These are phyloP conservation scores for Oxygymnocypris stewartii DNA, from an alignment of 2,113 vertebrate species.

Conservation along the genomic window DNA sequence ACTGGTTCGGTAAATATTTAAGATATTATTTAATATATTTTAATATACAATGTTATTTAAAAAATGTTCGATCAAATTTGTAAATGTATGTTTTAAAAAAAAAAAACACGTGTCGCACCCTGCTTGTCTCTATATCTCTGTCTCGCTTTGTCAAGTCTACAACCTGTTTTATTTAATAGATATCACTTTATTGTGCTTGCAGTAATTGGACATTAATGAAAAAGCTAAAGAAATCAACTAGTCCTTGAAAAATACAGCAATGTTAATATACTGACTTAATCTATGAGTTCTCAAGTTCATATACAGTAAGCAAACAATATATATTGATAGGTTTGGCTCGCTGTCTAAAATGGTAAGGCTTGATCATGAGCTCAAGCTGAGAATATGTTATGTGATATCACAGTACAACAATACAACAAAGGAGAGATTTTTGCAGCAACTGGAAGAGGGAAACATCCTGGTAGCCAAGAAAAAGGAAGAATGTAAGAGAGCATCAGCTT, in stretches of 20 bases:
- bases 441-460: slow-evolving; percentile 18
- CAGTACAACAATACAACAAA: not conserved
- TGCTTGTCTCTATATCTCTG: not conserved
- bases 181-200: not conserved
- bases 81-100: too few relatives aligned
- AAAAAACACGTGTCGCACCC: not conserved
- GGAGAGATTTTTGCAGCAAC: slow-evolving; percentile 6
- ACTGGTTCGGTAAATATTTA: not conserved
- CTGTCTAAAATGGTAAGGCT: not conserved
- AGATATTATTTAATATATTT: not conserved
- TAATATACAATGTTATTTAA: too few relatives aligned
- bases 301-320: not conserved
- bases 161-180: not conserved
- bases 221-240: too few relatives aligned
- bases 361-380: not conserved
- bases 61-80: too few relatives aligned
- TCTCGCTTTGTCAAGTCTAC: not conserved
- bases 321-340: not conserved
- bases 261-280: not conserved
- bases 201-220: not conserved
- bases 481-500: not conserved
- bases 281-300: not conserved
- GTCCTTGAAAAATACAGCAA: not conserved
- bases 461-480: slow-evolving; percentile 16
- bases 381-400: not conserved